Percentiles rank a stretch among this genome's conserved stretches.
Conservation (phyloP, 2,113 vertebrate species). For the Pristiophorus japonicus region DNA sequence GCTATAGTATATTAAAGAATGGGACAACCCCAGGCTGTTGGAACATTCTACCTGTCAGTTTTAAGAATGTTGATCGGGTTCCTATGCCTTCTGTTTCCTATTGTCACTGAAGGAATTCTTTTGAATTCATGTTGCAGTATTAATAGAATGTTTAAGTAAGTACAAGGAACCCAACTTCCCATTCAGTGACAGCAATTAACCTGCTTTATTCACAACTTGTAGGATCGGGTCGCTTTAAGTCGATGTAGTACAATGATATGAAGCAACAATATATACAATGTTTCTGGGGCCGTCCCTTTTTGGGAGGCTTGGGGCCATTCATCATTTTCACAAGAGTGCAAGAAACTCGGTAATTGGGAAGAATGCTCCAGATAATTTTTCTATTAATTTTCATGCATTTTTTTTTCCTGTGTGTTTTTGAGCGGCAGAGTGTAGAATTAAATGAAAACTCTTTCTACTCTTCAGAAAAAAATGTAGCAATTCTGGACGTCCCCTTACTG, state of each 20-base stretch:
- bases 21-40: background rate
- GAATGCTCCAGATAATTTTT: background rate
- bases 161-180: background rate
- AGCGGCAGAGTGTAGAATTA: background rate
- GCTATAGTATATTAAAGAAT: background rate
- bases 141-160: background rate
- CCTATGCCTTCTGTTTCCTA: background rate
- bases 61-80: background rate
- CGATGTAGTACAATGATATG: no score
- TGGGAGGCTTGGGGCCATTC: background rate
- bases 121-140: background rate
- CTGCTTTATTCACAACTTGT: background rate
- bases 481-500: background rate
- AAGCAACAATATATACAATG: background rate
- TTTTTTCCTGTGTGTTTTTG: background rate
- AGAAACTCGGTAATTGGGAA: background rate
- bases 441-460: background rate
- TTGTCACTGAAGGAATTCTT: background rate
- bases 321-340: background rate
- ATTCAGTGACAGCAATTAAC: background rate
- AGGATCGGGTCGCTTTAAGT: background rate
- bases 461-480: background rate
- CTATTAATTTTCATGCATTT: background rate
- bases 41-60: background rate
- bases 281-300: background rate